Evolutionary conservation across 2,888 invertebrate genomes (phyloP), one percentile per base, ranked within the genome.

Genomic region (Brassicogethes aeneus): DNA sequence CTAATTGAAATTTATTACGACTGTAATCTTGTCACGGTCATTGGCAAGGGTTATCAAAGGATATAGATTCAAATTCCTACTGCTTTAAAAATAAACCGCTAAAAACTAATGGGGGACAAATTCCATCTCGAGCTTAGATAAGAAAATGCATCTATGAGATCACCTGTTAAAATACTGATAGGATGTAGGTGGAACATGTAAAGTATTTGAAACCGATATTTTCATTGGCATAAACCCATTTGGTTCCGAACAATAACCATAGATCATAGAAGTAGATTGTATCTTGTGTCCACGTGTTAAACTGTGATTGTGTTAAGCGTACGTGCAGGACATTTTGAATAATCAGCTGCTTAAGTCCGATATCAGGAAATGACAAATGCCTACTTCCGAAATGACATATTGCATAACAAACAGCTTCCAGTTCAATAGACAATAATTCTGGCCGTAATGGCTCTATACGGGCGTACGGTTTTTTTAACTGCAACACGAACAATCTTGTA

Each of bases 301-400:
- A 23, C 29, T 16, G 16, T 34, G 39, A 33, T 43, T 23, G 23
- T 23, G 23, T 23, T 23, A 47, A 39, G 45, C 44, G 40, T 42
- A 54, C 57, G 55, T 51, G 55, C 44, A 35, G 47, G 47, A 54
- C 53, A 53, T 57, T 44, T 51, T 54, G 54, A 59, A 56, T 47
- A 54, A 57, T 59, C 57, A 56, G 56, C 53, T 55, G 56, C 23
- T 23, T 33, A 45, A 33, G 47, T 44, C 44, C 44, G 53, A 55
- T 51, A 53, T 52, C 56, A 61, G 61, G 61, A 62, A 61, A 55
- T 57, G 61, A 57, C 57, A 56, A 56, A 59, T 54, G 55, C 51
- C 45, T 52, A 59, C 59, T 63, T 63, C 63, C 63, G 63, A 62
- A 57, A 53, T 49, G 53, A 46, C 51, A 47, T 43, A 52, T 56